phyloP scores from a whole-genome alignment of 2,888 invertebrate species.

The Alviniconcha strummeri region DNA sequence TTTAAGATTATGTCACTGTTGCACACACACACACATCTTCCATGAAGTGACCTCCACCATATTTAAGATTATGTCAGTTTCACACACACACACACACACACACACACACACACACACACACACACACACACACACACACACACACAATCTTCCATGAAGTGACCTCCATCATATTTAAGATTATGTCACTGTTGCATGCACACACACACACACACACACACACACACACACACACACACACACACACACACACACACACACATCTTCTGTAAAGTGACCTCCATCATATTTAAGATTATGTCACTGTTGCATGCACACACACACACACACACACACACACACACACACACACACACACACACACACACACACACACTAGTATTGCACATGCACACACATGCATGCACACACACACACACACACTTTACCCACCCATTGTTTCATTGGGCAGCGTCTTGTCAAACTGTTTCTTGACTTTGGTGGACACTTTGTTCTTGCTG shows the following conservation, averaged over 20 bases:
- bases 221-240: neutral
- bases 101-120: neutral
- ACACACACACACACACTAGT: no score
- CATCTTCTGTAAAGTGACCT: neutral
- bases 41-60: neutral
- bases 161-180: neutral
- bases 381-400: no score
- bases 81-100: no score
- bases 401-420: no score
- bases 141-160: neutral
- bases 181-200: neutral
- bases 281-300: neutral
- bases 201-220: no score
- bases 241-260: neutral
- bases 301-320: neutral
- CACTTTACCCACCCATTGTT: constrained; percentile 35
- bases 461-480: constrained; percentile 51
- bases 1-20: neutral
- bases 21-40: neutral
- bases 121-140: neutral
- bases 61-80: neutral
- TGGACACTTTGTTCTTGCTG: constrained; percentile 45
- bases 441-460: constrained; percentile 44
- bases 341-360: no score
- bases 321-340: neutral